A percentile compares a stretch with the other conserved stretches of the same genome.
phyloP scores from a whole-genome alignment of 2,113 vertebrate genomes.

The Melanotaenia duboulayi region DNA sequence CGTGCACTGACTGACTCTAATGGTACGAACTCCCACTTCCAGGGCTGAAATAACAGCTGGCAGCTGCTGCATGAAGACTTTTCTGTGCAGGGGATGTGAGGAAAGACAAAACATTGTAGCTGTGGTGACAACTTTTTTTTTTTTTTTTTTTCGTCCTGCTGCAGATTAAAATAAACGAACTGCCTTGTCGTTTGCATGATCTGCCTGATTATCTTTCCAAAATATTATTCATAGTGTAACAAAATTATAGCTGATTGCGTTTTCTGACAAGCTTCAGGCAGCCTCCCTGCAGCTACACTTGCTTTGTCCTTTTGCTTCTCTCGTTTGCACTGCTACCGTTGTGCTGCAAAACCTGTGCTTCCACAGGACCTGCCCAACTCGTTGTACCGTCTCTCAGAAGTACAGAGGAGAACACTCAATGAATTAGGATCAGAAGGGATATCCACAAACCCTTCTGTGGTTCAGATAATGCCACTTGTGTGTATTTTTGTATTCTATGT shows the following conservation, averaged over 20 bases:
- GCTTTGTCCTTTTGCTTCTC: slow-evolving; percentile 31
- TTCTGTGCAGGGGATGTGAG: background rate
- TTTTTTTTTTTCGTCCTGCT: slow-evolving; percentile 10
- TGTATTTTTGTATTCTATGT: slow-evolving; percentile 14
- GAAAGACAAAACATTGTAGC: slow-evolving; percentile 26
- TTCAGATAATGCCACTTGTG: background rate
- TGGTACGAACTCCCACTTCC: slow-evolving; percentile 28
- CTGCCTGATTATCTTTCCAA: slow-evolving; percentile 71
- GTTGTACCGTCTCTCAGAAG: background rate
- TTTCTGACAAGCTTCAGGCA: background rate
- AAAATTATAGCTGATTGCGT: slow-evolving; percentile 8
- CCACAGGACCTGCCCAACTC: background rate
- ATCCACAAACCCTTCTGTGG: background rate
- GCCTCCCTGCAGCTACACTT: slow-evolving; percentile 32
- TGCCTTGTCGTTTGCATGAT: slow-evolving; percentile 69
- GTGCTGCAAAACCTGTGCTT: background rate
- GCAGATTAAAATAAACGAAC: slow-evolving; percentile 38
- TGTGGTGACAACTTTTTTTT: slow-evolving; percentile 13
- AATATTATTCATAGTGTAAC: background rate
- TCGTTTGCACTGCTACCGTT: slow-evolving; percentile 14
- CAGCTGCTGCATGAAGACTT: slow-evolving; percentile 26
- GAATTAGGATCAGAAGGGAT: background rate
- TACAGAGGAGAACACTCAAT: slow-evolving; percentile 4
- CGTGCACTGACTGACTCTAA: slow-evolving; percentile 57
- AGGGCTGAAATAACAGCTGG: slow-evolving; percentile 25